Percentiles rank a stretch among this genome's conserved stretches.
These are phyloP conservation scores for Catharus bicknelli DNA, from an alignment of 2,113 vertebrate genomes.

Conservation along the genomic window DNA sequence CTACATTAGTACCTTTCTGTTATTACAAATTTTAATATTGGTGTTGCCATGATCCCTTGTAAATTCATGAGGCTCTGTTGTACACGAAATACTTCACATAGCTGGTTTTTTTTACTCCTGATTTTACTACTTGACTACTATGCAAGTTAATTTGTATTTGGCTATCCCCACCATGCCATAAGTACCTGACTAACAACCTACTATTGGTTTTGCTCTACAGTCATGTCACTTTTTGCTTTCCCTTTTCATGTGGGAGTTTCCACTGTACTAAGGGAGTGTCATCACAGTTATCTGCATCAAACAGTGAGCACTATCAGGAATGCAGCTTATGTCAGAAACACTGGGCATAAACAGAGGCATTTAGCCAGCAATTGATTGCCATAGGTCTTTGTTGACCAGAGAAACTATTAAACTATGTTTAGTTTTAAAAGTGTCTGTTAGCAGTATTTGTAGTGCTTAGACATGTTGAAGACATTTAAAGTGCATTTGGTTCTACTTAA, in stretches of 20 bases:
- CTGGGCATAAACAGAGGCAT: not conserved
- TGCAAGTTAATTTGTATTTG: not conserved
- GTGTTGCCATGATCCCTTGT: not conserved
- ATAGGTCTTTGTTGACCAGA: not conserved
- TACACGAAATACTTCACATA: not conserved
- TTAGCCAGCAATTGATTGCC: not conserved
- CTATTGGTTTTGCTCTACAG: not conserved
- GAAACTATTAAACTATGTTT: not conserved
- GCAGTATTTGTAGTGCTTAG: not conserved
- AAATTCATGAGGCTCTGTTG: not conserved
- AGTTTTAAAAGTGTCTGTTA: not conserved
- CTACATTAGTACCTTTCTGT: not conserved
- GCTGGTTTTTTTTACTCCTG: not conserved
- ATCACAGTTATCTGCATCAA: slow-evolving; percentile 11
- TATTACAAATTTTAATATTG: not conserved
- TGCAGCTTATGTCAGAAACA: not conserved
- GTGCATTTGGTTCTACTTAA: not conserved
- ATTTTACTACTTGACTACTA: not conserved
- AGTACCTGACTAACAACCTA: not conserved
- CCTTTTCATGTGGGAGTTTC: not conserved
- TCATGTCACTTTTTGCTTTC: not conserved
- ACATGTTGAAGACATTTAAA: not conserved
- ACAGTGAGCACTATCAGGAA: not conserved
- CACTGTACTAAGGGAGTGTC: not conserved
- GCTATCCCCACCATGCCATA: not conserved